Evolutionary conservation across 2,113 vertebrate genomes (phyloP).

Genomic region (Alligator sinensis): DNA sequence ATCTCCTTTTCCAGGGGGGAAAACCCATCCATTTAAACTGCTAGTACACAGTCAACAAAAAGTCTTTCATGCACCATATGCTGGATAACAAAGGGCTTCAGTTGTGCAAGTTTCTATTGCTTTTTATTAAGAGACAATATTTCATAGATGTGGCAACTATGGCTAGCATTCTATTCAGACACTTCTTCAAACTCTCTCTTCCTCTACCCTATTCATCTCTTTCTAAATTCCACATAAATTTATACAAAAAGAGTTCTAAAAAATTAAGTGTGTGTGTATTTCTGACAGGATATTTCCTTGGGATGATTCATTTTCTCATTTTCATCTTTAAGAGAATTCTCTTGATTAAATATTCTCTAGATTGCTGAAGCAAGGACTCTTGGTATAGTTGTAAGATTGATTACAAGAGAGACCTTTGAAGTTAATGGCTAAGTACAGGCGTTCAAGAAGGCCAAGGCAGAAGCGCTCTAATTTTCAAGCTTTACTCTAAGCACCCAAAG

Average conservation of each 20-base stretch:
- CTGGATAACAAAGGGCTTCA: not conserved
- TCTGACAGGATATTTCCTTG: not conserved
- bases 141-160: not conserved
- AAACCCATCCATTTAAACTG: constrained; percentile 12
- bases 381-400: not conserved
- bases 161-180: not conserved
- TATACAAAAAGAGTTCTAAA: not conserved
- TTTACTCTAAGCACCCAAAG: no score
- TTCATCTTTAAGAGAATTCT: not conserved
- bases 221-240: not conserved
- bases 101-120: not conserved
- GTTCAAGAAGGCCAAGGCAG: no score
- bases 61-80: not conserved
- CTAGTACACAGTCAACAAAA: not conserved
- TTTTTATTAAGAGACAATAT: not conserved
- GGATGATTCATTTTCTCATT: not conserved
- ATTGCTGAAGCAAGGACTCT: not conserved
- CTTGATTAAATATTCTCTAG: constrained; percentile 12
- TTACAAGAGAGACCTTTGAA: constrained; percentile 2
- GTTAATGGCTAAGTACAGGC: not conserved
- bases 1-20: constrained; percentile 43
- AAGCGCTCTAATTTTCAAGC: no score
- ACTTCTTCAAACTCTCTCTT: not conserved
- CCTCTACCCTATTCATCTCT: not conserved
- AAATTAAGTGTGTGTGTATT: not conserved